Evolutionary conservation across 30 jellyfish, hydroid and myxozoan species (phyloP).

Genomic region (Phacellophora camtschatica): DNA sequence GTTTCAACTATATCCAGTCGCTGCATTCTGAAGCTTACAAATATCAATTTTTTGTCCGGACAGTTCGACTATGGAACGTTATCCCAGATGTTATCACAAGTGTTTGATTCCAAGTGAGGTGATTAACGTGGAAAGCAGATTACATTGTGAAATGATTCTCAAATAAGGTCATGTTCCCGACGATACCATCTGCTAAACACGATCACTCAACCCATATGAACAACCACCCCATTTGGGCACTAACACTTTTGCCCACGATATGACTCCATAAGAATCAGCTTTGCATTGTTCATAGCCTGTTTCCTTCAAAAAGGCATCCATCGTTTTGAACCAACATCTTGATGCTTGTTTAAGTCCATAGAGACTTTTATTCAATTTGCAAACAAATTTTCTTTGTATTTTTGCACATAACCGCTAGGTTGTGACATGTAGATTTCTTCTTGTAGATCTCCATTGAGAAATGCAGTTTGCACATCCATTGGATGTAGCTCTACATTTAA

Average conservation of each 20-base stretch:
- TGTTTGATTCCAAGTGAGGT: too few relatives aligned
- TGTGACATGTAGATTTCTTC: conserved; percentile 42
- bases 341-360: conserved; percentile 64
- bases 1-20: conserved; percentile 22
- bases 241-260: too few relatives aligned
- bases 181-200: too few relatives aligned
- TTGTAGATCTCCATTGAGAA: conserved; percentile 30
- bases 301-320: conserved; percentile 13
- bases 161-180: too few relatives aligned
- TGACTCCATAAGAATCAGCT: conserved; percentile 36
- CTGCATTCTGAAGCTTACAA: conserved; percentile 26
- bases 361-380: conserved; percentile 26
- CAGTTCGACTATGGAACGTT: background rate
- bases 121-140: too few relatives aligned
- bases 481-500: background rate
- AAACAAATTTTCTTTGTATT: conserved; percentile 16
- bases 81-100: background rate
- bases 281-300: background rate
- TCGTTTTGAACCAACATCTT: conserved; percentile 51
- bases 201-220: too few relatives aligned
- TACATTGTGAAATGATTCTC: too few relatives aligned
- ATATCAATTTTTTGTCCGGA: conserved; percentile 37
- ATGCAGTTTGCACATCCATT: conserved; percentile 18
- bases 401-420: conserved; percentile 30
- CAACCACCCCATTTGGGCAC: too few relatives aligned